phyloP scores from a whole-genome alignment of 2,797 vertebrate genomes.

The Botia almorhae region DNA sequence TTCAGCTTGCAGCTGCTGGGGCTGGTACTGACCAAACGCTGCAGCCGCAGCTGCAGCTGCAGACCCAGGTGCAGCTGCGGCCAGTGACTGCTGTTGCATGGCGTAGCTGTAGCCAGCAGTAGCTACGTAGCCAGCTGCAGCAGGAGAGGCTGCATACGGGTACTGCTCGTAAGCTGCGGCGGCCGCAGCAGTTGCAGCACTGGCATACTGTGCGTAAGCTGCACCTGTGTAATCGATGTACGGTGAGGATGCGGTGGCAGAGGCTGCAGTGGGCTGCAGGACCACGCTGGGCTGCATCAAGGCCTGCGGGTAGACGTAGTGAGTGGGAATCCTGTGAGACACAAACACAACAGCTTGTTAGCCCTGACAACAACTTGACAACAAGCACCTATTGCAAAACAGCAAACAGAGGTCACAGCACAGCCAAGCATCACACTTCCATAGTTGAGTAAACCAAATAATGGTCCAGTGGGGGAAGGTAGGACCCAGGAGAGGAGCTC shows the following conservation, averaged over 20 bases:
- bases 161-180: slow-evolving; percentile 94
- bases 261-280: slow-evolving; percentile 86
- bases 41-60: slow-evolving; percentile 74
- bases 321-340: slow-evolving; percentile 93
- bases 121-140: slow-evolving; percentile 88
- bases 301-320: slow-evolving; percentile 98
- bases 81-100: slow-evolving; percentile 87
- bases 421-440: slow-evolving; percentile 70
- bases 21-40: slow-evolving; percentile 89
- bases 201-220: slow-evolving; percentile 93
- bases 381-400: slow-evolving; percentile 18
- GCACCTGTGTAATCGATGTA: slow-evolving; percentile 98
- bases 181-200: slow-evolving; percentile 80
- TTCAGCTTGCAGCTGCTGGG: slow-evolving; percentile 95
- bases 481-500: slow-evolving; percentile 61
- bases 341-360: slow-evolving; percentile 60
- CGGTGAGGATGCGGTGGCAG: slow-evolving; percentile 86
- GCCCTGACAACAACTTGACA: background rate
- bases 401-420: slow-evolving; percentile 61
- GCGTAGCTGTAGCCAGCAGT: slow-evolving; percentile 92
- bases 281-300: slow-evolving; percentile 97
- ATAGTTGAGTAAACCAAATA: slow-evolving; percentile 73
- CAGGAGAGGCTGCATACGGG: slow-evolving; percentile 92
- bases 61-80: slow-evolving; percentile 84
- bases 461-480: slow-evolving; percentile 59